A percentile compares a stretch with the other conserved stretches of the same genome.
Conservation (phyloP, 1,140 invertebrate genomes). For the Ceratitis capitata region DNA sequence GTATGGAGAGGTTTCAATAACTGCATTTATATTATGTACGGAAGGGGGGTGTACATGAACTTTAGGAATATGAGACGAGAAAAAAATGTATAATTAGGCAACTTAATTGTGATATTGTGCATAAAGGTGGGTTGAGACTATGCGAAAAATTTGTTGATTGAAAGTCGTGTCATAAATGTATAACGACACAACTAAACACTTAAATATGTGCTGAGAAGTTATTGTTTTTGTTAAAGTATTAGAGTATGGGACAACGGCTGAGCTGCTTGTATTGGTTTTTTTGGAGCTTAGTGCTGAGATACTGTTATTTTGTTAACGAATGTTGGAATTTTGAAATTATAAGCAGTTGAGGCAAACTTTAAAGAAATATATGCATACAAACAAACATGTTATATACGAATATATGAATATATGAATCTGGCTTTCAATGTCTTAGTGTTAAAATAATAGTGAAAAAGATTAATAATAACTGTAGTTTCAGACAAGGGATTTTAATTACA, state of each 20-base stretch:
- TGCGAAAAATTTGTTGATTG: background rate
- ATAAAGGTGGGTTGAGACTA: background rate
- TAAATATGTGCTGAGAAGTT: background rate
- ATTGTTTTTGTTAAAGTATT: background rate
- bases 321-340: background rate
- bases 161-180: background rate
- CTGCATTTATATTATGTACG: constrained; percentile 15
- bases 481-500: background rate
- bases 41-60: no score
- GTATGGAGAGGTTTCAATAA: background rate
- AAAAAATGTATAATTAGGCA: background rate
- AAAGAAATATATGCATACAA: background rate
- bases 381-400: background rate
- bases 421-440: background rate
- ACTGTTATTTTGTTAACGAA: background rate
- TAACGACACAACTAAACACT: background rate
- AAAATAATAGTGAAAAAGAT: background rate
- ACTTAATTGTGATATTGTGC: constrained; percentile 19
- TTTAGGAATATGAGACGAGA: background rate
- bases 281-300: background rate
- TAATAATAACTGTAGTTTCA: background rate
- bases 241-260: background rate
- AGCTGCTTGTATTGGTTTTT: no score
- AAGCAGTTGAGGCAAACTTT: background rate
- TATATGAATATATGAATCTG: background rate